Conservation (phyloP, 2,797 vertebrate genomes). For the Pterois miles region DNA sequence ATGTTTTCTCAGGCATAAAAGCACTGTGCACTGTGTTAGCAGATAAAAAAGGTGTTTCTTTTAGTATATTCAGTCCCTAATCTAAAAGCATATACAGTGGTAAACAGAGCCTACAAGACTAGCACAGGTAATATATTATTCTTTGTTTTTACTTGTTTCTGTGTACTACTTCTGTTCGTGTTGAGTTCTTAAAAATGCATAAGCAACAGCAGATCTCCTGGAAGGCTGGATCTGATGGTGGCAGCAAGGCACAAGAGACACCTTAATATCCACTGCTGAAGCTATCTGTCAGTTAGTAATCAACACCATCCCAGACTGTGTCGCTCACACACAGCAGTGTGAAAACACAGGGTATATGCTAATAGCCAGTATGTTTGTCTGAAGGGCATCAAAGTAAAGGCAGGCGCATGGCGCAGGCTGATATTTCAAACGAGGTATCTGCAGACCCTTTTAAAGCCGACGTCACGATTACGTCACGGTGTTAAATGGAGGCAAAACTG, state of each 20-base stretch:
- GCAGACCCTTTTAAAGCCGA: not conserved
- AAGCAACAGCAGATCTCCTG: not conserved
- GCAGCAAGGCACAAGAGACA: not conserved
- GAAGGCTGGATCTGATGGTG: not conserved
- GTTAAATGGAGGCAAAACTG: too few species aligned
- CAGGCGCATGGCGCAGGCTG: not conserved
- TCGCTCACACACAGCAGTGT: conserved; percentile 4
- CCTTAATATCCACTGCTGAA: conserved; percentile 8
- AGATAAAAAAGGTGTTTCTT: conserved; percentile 7
- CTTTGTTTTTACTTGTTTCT: not conserved
- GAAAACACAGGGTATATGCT: conserved; percentile 22
- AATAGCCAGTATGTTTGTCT: not conserved
- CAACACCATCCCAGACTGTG: conserved; percentile 1
- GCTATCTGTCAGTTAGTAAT: conserved; percentile 12
- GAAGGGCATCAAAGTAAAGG: not conserved
- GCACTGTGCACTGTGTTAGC: conserved; percentile 1
- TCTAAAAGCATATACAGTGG: not conserved
- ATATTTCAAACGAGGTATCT: not conserved
- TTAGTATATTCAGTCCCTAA: not conserved
- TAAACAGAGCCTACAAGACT: conserved; percentile 7
- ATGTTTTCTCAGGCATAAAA: conserved; percentile 28
- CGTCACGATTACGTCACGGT: too few species aligned
- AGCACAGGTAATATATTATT: not conserved
- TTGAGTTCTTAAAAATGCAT: not conserved
- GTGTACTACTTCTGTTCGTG: not conserved